Conservation (phyloP, 2,797 vertebrate species). For the Periparus ater region DNA sequence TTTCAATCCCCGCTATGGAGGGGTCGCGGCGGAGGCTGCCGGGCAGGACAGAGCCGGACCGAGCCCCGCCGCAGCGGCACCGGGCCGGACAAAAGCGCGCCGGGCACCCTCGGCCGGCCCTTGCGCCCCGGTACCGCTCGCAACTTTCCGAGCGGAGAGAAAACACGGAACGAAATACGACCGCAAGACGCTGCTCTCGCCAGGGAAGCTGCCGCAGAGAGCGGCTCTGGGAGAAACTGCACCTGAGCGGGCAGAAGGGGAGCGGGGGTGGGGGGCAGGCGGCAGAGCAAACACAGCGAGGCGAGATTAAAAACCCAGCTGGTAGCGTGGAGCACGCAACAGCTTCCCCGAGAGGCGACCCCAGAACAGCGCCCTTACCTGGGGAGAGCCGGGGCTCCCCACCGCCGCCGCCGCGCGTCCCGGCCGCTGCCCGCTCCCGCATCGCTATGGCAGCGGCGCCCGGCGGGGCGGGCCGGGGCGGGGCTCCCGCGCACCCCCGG, state of each 20-base stretch:
- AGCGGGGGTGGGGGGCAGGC: background rate
- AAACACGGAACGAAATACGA: background rate
- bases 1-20: background rate
- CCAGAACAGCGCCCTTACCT: slow-evolving; percentile 18
- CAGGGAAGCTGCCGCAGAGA: background rate
- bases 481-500: background rate
- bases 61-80: background rate
- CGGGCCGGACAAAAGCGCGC: background rate
- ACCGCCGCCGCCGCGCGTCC: background rate
- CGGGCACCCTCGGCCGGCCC: background rate
- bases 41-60: background rate
- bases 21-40: background rate
- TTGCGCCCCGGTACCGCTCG: background rate
- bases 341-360: background rate
- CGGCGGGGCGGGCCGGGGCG: background rate
- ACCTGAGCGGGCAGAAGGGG: background rate
- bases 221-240: background rate
- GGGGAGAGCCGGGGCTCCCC: background rate
- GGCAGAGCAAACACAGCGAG: background rate
- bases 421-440: background rate
- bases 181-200: background rate
- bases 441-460: slow-evolving; percentile 47
- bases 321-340: background rate
- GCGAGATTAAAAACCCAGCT: fast-evolving
- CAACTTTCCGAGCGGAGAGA: background rate